A percentile compares a stretch with the other conserved stretches of the same genome.
Evolutionary conservation across 2,888 invertebrate genomes (phyloP).

Genomic region (Tillus elongatus): DNA sequence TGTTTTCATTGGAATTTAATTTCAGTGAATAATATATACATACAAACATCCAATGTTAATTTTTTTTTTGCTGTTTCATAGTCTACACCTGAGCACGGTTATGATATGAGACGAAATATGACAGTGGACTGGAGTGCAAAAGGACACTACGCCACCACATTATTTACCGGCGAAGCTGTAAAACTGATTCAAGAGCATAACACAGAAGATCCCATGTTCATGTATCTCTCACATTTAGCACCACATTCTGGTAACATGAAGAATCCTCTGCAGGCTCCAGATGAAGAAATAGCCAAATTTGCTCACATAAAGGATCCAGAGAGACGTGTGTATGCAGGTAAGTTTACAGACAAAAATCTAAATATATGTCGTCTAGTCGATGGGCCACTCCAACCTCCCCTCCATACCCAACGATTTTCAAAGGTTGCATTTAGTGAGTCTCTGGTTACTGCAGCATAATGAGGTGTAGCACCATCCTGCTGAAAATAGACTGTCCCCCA

Average conservation of each 20-base stretch:
- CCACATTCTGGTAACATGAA: constrained; percentile 58
- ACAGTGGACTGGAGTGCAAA: constrained; percentile 45
- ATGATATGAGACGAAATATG: constrained; percentile 55
- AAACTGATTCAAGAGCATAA: constrained; percentile 50
- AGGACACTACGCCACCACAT: constrained; percentile 55
- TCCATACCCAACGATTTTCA: too few species aligned
- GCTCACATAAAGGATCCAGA: constrained; percentile 56
- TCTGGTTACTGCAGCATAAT: too few species aligned
- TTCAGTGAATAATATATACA: too few species aligned
- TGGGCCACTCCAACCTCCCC: not conserved
- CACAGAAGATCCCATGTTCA: constrained; percentile 49
- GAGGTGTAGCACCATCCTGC: too few species aligned
- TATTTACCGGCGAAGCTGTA: constrained; percentile 59
- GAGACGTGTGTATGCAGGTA: constrained; percentile 61
- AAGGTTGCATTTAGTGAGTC: too few species aligned
- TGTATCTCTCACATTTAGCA: constrained; percentile 61
- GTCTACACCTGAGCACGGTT: constrained; percentile 42
- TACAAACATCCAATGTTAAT: too few species aligned
- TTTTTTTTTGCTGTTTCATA: constrained; percentile 24
- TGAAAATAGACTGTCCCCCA: too few species aligned
- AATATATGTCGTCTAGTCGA: too few species aligned
- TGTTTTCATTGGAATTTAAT: too few species aligned
- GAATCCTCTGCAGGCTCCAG: constrained; percentile 62
- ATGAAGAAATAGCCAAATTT: constrained; percentile 59
- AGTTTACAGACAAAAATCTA: too few species aligned